Base-by-base conservation (phyloP, 92 coral and sea anemone species). In the Zoanthus sansibaricus region DNA sequence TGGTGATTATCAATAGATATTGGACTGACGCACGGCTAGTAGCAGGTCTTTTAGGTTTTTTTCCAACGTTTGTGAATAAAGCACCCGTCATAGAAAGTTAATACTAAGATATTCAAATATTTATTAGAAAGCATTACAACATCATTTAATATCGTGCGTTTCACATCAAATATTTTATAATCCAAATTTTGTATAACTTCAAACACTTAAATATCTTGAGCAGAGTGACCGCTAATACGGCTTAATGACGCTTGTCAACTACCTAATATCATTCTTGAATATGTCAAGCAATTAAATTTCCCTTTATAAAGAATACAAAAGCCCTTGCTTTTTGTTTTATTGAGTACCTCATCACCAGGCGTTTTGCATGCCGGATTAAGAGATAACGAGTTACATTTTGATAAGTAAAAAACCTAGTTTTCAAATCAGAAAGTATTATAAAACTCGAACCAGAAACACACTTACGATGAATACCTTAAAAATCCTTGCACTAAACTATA, bases 1-100 rank as follows among this genome's bases (percentile, higher is more conserved):
- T 37, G 73, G 85, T 18, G 31, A 80, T 62, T 18, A 79, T 64
- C 11, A 13, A 37, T 5, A 11, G 72, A 79, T 79, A 79, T 79
- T 79, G 73, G 74, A 62, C 84, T 20, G 72, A 33, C 18, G 61
- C 73, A 79, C 20, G 84, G 58, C 55, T 47, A 14, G 18, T 12
- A 20, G 59, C 83, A 59, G 72, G 83, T 78, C 72, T 72, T 9
- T 12, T 31, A 11, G 16, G 46, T 44, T 12, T 69, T 69, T 12
- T 30, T 8, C 10, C 9, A 30, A 30, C 15, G 1, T 4, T 14
- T 12, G 46, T 69, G 74, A 69, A 69, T 69, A 33, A 33, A 69
- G 9, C 33, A 69, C 74, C 74, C 46, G 74, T 6, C 45, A 31
- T 44, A 69, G 74, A 6, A 30, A 69, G 12, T 12, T 21, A 33